A percentile compares a stretch with the other conserved stretches of the same genome.
phyloP scores from a whole-genome alignment of 2,888 invertebrate species.

The Protonemura montana region DNA sequence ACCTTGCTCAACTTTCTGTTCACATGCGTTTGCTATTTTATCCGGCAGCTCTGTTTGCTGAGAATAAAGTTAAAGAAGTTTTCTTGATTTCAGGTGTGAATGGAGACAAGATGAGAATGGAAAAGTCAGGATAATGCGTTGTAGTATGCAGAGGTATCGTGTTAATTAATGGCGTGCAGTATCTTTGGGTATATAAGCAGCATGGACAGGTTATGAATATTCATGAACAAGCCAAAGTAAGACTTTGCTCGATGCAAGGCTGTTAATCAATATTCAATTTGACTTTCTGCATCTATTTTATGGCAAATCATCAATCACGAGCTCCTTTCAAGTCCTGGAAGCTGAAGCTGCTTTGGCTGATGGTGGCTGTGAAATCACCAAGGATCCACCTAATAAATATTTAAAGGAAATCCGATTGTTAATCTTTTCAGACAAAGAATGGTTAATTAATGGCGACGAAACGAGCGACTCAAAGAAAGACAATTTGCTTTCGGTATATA shows the following conservation, averaged over 20 bases:
- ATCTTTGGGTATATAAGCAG: constrained; percentile 17
- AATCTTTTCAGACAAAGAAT: constrained; percentile 38
- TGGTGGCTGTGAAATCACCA: not conserved
- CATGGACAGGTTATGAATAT: constrained; percentile 33
- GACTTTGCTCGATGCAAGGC: not conserved
- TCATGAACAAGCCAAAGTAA: constrained; percentile 2
- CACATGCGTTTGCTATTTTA: not conserved
- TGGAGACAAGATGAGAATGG: not conserved
- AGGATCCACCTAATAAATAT: constrained; percentile 37
- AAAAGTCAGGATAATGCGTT: not conserved
- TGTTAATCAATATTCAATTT: constrained; percentile 42
- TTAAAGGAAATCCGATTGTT: constrained; percentile 29
- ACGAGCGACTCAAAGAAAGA: constrained; percentile 26
- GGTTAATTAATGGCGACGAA: constrained; percentile 37
- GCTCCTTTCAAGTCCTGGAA: constrained; percentile 16
- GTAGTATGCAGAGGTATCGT: not conserved
- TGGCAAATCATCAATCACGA: constrained; percentile 38
- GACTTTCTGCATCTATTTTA: constrained; percentile 37
- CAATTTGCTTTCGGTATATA: constrained; percentile 14
- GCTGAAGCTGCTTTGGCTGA: constrained; percentile 3
- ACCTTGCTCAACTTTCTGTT: too few species aligned
- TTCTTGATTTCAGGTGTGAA: not conserved
- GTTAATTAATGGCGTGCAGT: not conserved
- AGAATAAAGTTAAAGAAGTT: not conserved
- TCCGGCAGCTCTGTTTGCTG: not conserved